Base-by-base conservation (phyloP, 2,797 vertebrate species). In the Hapalemur alaotrensis region DNA sequence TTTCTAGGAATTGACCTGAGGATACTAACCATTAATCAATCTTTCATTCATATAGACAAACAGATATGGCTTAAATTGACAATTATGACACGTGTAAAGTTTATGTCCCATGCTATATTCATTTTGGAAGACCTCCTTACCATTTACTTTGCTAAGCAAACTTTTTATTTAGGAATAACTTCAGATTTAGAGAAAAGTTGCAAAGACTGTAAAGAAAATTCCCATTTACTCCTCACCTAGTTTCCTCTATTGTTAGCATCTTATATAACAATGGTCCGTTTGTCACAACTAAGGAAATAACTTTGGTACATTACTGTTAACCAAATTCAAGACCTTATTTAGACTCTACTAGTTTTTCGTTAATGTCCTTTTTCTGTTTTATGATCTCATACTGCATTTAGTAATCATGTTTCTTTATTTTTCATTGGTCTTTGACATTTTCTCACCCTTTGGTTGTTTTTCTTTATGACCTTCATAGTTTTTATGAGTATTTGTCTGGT, bases 211-310 rank as follows among this genome's bases (percentile, higher is more conserved):
- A 28, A 2, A 82, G 41, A 94, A 22, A 92, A 84, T 46, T 84
- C 0, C 4, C 30, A 25, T 75, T 67, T 93, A 91, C 8, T 91
- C 13, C 50, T 69, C 43, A 85, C 0, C 10, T 7, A 75, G 1
- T 63, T 63, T 79, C 4, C 10, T 11, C 32, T 72, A 5, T 61
- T 83, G 10, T 57, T 82, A 81, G 32, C 14, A 86, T 82, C 12
- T 43, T 72, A 73, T 7, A 78, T 72, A 85, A 88, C 38, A 20
- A 78, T 25, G 5, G 2, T 70, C 15, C 8, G 57, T 89, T 95
- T 84, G 38, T 93, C 41, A 92, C 25, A 91, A 80, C 48, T 63
- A 88, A 93, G 50, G 48, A 94, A 88, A 59, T 59, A 76, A 84
- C 5, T 82, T 75, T 50, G 8, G 9, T 35, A 87, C 38, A 73